Evolutionary conservation across 2,888 invertebrate genomes (phyloP).

Genomic region (Sphinx pinastri): DNA sequence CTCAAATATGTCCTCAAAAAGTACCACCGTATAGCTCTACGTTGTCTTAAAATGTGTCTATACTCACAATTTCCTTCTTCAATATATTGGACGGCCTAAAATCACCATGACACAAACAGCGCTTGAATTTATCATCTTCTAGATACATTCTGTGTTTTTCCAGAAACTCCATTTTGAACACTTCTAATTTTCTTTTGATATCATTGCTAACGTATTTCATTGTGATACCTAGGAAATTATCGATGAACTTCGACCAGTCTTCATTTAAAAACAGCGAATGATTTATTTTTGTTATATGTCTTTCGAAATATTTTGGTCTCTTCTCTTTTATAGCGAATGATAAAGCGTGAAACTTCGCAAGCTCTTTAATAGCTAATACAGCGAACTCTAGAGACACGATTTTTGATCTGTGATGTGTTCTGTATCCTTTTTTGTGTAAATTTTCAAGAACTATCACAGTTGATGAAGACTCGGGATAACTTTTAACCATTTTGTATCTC

Average conservation of each 20-base stretch:
- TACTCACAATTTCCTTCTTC: slow-evolving; percentile 47
- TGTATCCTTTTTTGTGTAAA: slow-evolving; percentile 46
- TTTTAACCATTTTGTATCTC: slow-evolving; percentile 39
- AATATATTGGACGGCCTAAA: slow-evolving; percentile 51
- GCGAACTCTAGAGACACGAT: slow-evolving; percentile 44
- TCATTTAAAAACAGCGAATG: slow-evolving; percentile 33
- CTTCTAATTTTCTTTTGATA: slow-evolving; percentile 38
- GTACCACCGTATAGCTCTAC: too few species aligned
- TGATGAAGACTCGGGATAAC: slow-evolving; percentile 37
- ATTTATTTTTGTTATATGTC: slow-evolving; percentile 38
- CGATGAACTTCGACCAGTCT: slow-evolving; percentile 38
- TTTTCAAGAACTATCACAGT: slow-evolving; percentile 48
- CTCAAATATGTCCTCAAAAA: too few species aligned
- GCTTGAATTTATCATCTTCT: slow-evolving; percentile 31
- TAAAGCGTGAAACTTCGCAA: slow-evolving; percentile 47
- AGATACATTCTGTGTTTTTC: slow-evolving; percentile 40
- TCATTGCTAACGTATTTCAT: slow-evolving; percentile 41
- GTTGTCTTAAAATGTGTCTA: background rate
- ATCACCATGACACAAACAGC: slow-evolving; percentile 54
- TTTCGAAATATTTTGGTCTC: slow-evolving; percentile 33
- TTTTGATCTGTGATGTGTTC: slow-evolving; percentile 41
- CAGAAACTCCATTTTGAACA: slow-evolving; percentile 34
- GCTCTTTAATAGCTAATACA: slow-evolving; percentile 41
- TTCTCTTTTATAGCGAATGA: slow-evolving; percentile 44
- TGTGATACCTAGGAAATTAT: slow-evolving; percentile 38